phyloP scores from a whole-genome alignment of 2,113 vertebrate species.

The Cryptotis parvus region DNA sequence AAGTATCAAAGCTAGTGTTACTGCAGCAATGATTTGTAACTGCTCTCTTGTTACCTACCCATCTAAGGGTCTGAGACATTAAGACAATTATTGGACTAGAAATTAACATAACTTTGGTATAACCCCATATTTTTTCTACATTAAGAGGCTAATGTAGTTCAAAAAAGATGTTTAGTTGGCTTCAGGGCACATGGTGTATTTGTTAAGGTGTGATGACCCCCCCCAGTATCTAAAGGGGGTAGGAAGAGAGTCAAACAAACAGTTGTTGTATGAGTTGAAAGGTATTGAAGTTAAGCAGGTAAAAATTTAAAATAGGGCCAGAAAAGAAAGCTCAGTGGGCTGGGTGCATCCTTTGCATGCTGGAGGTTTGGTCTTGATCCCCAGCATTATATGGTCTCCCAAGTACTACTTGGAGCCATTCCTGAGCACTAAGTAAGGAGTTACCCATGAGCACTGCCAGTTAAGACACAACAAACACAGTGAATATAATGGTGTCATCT shows the following conservation, averaged over 20 bases:
- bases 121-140: not conserved
- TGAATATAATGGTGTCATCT: not conserved
- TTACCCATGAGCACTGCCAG: too few relatives aligned
- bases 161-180: conserved; percentile 13
- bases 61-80: not conserved
- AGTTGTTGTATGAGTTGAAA: not conserved
- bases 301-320: not conserved
- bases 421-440: too few relatives aligned
- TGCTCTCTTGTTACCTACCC: not conserved
- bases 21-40: not conserved
- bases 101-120: not conserved
- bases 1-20: not conserved
- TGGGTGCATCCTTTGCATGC: too few relatives aligned
- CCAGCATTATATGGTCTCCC: too few relatives aligned
- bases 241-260: not conserved
- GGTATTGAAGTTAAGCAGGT: not conserved
- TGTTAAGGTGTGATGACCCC: conserved; percentile 1
- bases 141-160: not conserved
- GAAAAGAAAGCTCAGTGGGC: too few relatives aligned
- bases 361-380: too few relatives aligned
- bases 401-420: too few relatives aligned
- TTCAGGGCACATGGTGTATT: not conserved
- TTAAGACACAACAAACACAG: too few relatives aligned
- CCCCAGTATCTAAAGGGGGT: not conserved
- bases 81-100: not conserved